A percentile compares a stretch with the other conserved stretches of the same genome.
Evolutionary conservation across 1,140 invertebrate species (phyloP).

Genomic region (Danaus melanippus): DNA sequence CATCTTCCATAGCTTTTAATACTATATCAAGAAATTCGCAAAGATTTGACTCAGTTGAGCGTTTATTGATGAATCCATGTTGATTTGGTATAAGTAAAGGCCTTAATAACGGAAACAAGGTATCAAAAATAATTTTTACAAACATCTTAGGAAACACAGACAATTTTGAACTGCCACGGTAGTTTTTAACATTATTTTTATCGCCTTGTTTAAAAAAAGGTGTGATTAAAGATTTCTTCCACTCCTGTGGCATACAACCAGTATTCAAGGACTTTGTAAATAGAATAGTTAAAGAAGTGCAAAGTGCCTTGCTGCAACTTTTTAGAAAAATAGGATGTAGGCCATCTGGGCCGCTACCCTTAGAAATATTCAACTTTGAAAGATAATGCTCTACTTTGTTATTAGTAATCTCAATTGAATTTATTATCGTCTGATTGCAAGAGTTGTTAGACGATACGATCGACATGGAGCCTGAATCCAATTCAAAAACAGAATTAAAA

Average conservation of each 20-base stretch:
- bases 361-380: constrained; percentile 7
- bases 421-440: constrained; percentile 5
- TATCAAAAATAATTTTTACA: constrained; percentile 8
- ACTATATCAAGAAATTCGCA: constrained; percentile 6
- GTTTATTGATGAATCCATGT: constrained; percentile 9
- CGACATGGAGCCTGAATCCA: constrained; percentile 6
- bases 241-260: constrained; percentile 1
- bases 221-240: constrained; percentile 8
- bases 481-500: constrained; percentile 7
- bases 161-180: constrained; percentile 6
- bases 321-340: constrained; percentile 10
- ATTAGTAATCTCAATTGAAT: constrained; percentile 8
- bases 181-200: constrained; percentile 3
- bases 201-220: constrained; percentile 3
- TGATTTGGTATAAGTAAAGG: constrained; percentile 3
- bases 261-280: background rate
- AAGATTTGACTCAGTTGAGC: constrained; percentile 11
- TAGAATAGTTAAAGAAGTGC: constrained; percentile 2
- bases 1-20: constrained; percentile 3
- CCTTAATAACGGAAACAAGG: constrained; percentile 5
- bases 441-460: constrained; percentile 1
- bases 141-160: constrained; percentile 2
- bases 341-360: constrained; percentile 7
- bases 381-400: constrained; percentile 8
- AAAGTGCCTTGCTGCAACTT: constrained; percentile 4